A percentile compares a stretch with the other conserved stretches of the same genome.
phyloP scores from a whole-genome alignment of 2,113 vertebrate genomes.

The Asarcornis scutulata region DNA sequence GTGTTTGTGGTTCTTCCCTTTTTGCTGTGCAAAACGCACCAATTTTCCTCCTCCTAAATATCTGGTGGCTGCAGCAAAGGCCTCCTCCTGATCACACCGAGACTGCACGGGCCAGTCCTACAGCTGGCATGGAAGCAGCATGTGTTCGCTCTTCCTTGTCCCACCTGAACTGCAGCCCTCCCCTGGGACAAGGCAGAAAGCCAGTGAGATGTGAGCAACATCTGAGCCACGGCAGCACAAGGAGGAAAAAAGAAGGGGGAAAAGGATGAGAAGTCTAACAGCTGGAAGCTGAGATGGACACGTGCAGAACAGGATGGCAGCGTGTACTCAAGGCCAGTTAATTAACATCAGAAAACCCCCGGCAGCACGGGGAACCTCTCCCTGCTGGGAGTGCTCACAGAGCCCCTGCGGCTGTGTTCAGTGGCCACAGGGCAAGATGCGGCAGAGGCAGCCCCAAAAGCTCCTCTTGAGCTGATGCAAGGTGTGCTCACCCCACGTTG shows the following conservation, averaged over 20 bases:
- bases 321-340: not conserved
- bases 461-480: not conserved
- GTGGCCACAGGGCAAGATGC: not conserved
- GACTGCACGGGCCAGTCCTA: accelerated
- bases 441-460: not conserved
- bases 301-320: not conserved
- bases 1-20: not conserved
- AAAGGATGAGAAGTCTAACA: not conserved
- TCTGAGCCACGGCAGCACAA: not conserved
- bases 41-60: not conserved
- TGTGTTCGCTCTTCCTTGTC: accelerated
- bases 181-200: not conserved
- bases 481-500: accelerated
- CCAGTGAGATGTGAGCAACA: not conserved
- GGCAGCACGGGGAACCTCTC: not conserved
- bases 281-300: not conserved
- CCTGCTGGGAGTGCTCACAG: not conserved
- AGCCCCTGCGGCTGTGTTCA: too few species aligned
- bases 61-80: not conserved
- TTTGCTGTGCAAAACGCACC: not conserved
- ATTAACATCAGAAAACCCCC: not conserved
- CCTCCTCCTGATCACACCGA: not conserved
- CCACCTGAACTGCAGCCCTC: not conserved
- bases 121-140: not conserved
- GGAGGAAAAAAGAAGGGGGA: accelerated